Conservation (phyloP, 2,888 invertebrate genomes). For the Osmoderma eremita region DNA sequence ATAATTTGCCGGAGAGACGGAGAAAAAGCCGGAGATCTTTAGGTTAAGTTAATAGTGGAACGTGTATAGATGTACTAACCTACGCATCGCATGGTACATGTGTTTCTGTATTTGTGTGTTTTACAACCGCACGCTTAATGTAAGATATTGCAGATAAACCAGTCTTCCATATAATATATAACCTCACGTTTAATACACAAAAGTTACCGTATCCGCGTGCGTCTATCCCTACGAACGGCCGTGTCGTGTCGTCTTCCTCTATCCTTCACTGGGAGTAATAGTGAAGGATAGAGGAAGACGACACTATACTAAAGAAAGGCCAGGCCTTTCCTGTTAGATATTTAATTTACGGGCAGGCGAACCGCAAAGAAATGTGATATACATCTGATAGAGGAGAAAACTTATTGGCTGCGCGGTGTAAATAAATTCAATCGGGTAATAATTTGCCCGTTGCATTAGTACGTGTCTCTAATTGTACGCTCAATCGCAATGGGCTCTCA, state of each 20-base stretch:
- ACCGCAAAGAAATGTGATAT: conserved; percentile 34
- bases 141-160: conserved; percentile 32
- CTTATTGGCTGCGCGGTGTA: conserved; percentile 21
- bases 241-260: too few relatives aligned
- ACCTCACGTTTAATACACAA: conserved; percentile 25
- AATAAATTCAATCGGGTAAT: conserved; percentile 34
- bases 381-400: conserved; percentile 15
- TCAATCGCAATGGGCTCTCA: conserved; percentile 28
- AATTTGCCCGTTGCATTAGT: conserved; percentile 34
- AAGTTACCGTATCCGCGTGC: conserved; percentile 17
- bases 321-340: conserved; percentile 25
- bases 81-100: neutral
- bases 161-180: conserved; percentile 35
- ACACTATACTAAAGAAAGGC: conserved; percentile 9
- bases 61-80: conserved; percentile 6
- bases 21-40: conserved; percentile 8
- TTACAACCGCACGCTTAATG: conserved; percentile 33
- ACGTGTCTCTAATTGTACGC: conserved; percentile 34
- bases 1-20: conserved; percentile 20
- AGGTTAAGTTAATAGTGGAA: neutral
- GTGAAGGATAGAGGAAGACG: neutral
- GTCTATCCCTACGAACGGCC: conserved; percentile 6
- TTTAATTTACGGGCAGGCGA: conserved; percentile 20
- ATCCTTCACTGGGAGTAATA: neutral
- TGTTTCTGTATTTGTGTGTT: conserved; percentile 23